Evolutionary conservation across 1,140 invertebrate genomes (phyloP).

Genomic region (Drosophila insularis): DNA sequence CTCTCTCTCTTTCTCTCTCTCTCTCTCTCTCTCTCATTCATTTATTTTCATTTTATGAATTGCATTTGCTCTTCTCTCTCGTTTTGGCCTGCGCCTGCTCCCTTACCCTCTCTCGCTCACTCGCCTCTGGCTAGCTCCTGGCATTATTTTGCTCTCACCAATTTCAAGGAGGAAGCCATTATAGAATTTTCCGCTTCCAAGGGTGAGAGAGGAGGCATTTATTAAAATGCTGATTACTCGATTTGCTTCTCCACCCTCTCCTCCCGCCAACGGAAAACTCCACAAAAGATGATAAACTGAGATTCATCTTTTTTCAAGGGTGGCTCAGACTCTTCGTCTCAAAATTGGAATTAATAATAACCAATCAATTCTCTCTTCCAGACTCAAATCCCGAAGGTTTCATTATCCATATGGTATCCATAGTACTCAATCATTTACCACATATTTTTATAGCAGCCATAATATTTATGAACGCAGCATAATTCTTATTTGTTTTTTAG

Average conservation of each 20-base stretch:
- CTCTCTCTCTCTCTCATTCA: constrained; percentile 30
- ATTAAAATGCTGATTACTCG: constrained; percentile 66
- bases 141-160: constrained; percentile 9
- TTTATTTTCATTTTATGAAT: constrained; percentile 79
- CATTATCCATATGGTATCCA: too few relatives aligned
- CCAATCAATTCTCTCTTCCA: not conserved
- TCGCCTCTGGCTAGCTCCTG: not conserved
- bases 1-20: constrained; percentile 32
- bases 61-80: constrained; percentile 68
- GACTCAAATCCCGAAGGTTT: not conserved
- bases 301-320: not conserved
- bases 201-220: constrained; percentile 26
- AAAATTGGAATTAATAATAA: not conserved
- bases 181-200: constrained; percentile 50
- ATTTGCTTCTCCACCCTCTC: constrained; percentile 23
- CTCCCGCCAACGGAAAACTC: too few relatives aligned
- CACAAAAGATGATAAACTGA: not conserved
- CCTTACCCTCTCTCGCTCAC: constrained; percentile 22
- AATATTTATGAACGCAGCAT: too few relatives aligned
- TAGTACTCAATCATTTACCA: too few relatives aligned
- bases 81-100: constrained; percentile 7
- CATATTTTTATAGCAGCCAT: too few relatives aligned
- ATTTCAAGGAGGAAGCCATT: constrained; percentile 64
- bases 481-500: too few relatives aligned
- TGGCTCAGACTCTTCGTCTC: not conserved